A percentile compares a stretch with the other conserved stretches of the same genome.
Evolutionary conservation across 2,888 invertebrate species (phyloP).

Genomic region (Copidosoma aretas): DNA sequence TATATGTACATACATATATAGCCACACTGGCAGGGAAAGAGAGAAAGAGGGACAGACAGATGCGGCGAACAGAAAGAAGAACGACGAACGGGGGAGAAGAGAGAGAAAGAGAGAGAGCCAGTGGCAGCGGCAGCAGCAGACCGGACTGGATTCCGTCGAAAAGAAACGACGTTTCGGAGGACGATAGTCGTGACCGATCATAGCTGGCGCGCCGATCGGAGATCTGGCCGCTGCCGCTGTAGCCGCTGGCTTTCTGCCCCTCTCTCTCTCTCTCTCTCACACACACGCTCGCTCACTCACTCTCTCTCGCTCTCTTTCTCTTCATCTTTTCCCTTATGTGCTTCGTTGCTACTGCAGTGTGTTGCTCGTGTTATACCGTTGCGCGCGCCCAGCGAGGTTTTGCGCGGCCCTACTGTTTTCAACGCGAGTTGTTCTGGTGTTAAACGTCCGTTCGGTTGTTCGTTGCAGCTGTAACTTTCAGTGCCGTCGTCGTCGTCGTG

Average conservation of each 20-base stretch:
- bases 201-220: constrained; percentile 62
- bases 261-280: neutral
- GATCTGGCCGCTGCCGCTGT: constrained; percentile 47
- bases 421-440: neutral
- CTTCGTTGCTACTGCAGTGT: no score
- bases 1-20: constrained; percentile 38
- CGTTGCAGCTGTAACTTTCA: neutral
- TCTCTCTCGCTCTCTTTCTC: neutral
- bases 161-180: constrained; percentile 62
- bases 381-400: neutral
- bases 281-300: no score
- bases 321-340: neutral
- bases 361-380: neutral
- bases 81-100: constrained; percentile 25
- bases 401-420: neutral
- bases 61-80: constrained; percentile 30
- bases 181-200: constrained; percentile 62
- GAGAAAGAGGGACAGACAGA: constrained; percentile 19
- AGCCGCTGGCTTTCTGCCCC: constrained; percentile 13
- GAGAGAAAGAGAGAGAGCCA: constrained; percentile 8
- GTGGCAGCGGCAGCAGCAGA: neutral
- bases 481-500: no score
- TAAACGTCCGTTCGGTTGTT: neutral
- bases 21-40: constrained; percentile 23
- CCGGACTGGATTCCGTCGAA: constrained; percentile 58